Evolutionary conservation across 2,113 vertebrate genomes (phyloP).

Genomic region (Channa argus): DNA sequence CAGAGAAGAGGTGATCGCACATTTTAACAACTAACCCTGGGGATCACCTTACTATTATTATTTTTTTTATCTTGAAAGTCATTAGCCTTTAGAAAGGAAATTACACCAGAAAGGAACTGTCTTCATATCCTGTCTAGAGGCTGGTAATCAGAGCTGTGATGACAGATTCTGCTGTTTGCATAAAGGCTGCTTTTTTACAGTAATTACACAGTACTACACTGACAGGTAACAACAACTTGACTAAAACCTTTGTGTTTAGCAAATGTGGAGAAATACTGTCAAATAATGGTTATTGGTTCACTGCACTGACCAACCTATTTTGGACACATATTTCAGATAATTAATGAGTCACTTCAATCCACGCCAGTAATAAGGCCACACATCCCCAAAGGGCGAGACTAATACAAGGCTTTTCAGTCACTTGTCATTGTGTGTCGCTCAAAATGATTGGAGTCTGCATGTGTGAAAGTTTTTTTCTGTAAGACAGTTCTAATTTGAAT

Average conservation of each 20-base stretch:
- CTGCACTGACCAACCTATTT: slow-evolving; percentile 39
- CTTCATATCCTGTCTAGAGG: slow-evolving; percentile 49
- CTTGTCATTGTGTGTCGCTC: slow-evolving; percentile 71
- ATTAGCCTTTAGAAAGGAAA: slow-evolving; percentile 71
- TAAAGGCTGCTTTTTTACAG: slow-evolving; percentile 10
- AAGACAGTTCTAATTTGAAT: slow-evolving; percentile 62
- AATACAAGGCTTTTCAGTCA: slow-evolving; percentile 66
- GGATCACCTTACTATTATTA: slow-evolving; percentile 29
- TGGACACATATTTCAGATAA: slow-evolving; percentile 46
- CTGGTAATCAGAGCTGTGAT: slow-evolving; percentile 44
- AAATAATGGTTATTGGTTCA: background rate
- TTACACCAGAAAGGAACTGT: slow-evolving; percentile 63
- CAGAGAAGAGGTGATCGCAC: slow-evolving; percentile 58
- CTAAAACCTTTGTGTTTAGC: background rate
- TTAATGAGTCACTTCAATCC: slow-evolving; percentile 69
- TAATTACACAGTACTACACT: background rate
- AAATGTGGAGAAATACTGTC: slow-evolving; percentile 11
- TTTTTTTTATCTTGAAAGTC: slow-evolving; percentile 64
- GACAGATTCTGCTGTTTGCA: slow-evolving; percentile 25
- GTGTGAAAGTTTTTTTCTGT: slow-evolving; percentile 14
- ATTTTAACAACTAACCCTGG: slow-evolving; percentile 57
- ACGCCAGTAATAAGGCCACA: slow-evolving; percentile 70
- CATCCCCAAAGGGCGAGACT: slow-evolving; percentile 63
- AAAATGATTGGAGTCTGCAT: slow-evolving; percentile 57
- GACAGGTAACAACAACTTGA: background rate